Percentiles rank a stretch among this genome's conserved stretches.
phyloP scores from a whole-genome alignment of 2,797 vertebrate genomes.

The Mastacembelus armatus region DNA sequence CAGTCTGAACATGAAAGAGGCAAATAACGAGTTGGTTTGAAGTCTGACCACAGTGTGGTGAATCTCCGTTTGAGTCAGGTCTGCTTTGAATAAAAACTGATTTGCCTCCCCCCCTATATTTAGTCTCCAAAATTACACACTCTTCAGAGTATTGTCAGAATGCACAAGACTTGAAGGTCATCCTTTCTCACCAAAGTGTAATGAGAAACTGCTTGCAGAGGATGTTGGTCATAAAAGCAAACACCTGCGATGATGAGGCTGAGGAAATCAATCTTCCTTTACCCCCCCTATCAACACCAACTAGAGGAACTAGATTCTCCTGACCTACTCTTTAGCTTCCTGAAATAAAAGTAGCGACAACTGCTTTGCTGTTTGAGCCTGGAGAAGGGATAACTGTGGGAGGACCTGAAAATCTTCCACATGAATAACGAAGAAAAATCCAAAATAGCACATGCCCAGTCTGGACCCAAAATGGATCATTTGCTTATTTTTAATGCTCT shows the following conservation, averaged over 20 bases:
- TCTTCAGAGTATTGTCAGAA: constrained; percentile 80
- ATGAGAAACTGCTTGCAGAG: constrained; percentile 82
- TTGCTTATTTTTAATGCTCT: neutral
- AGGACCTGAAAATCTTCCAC: constrained; percentile 21
- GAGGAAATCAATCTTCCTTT: constrained; percentile 81
- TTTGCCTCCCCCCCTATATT: constrained; percentile 78
- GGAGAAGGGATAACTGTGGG: constrained; percentile 30
- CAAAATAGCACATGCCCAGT: neutral
- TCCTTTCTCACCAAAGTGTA: constrained; percentile 75
- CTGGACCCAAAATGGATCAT: neutral
- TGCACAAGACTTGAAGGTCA: constrained; percentile 77
- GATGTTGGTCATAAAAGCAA: constrained; percentile 78
- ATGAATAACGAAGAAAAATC: constrained; percentile 18
- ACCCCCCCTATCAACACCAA: constrained; percentile 76
- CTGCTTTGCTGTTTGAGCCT: constrained; percentile 51
- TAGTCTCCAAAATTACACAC: constrained; percentile 85
- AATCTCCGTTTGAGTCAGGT: constrained; percentile 84
- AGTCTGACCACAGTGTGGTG: constrained; percentile 86
- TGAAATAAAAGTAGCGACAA: constrained; percentile 71
- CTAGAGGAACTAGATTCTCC: constrained; percentile 74
- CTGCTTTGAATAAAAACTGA: constrained; percentile 89
- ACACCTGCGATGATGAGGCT: constrained; percentile 84
- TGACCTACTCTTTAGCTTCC: constrained; percentile 72
- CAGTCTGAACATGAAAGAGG: constrained; percentile 84
- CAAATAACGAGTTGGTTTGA: constrained; percentile 84